phyloP scores from a whole-genome alignment of 2,113 vertebrate genomes.

The Labrus mixtus region DNA sequence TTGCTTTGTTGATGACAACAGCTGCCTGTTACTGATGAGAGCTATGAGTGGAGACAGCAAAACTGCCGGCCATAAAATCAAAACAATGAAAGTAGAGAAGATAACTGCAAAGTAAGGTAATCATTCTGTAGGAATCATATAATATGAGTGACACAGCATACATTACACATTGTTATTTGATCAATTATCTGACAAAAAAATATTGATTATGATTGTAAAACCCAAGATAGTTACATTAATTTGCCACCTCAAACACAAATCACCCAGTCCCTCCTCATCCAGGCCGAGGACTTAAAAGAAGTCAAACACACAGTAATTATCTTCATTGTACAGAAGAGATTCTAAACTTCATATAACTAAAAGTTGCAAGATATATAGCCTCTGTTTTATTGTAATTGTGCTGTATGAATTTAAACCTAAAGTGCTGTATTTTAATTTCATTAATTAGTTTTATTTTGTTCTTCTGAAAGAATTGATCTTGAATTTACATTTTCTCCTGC shows the following conservation, averaged over 20 bases:
- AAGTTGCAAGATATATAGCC: background rate
- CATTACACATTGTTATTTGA: background rate
- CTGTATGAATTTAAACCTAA: too few relatives aligned
- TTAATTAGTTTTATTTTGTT: too few relatives aligned
- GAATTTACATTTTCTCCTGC: too few relatives aligned
- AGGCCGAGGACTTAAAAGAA: too few relatives aligned
- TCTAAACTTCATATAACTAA: background rate
- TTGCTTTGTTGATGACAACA: background rate
- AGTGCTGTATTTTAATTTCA: too few relatives aligned
- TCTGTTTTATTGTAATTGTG: background rate
- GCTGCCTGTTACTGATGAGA: background rate
- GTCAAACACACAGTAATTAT: too few relatives aligned
- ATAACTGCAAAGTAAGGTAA: background rate
- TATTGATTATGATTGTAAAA: too few relatives aligned
- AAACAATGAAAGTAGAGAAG: background rate
- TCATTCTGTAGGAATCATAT: background rate
- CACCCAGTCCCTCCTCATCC: too few relatives aligned
- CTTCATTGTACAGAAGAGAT: background rate
- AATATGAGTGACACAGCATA: too few relatives aligned
- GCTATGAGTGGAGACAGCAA: background rate
- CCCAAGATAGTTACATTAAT: too few relatives aligned
- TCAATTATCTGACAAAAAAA: background rate
- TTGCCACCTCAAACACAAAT: too few relatives aligned
- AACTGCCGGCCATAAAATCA: background rate
- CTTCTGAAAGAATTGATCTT: too few relatives aligned